Base-by-base conservation (phyloP, 2,888 invertebrate species). In the Zaprionus bogoriensis region DNA sequence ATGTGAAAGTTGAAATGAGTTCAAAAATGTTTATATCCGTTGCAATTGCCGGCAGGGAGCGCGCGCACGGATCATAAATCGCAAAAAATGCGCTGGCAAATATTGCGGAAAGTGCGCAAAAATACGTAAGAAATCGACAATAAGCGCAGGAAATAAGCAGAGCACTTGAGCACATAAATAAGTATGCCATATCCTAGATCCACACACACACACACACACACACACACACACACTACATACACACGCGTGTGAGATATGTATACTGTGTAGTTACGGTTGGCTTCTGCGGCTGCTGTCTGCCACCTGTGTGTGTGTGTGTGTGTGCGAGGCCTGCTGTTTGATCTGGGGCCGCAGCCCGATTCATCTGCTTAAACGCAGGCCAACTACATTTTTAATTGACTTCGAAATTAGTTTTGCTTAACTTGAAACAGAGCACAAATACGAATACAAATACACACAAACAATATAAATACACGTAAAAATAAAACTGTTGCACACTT, bases 1-100 rank as follows among this genome's bases (percentile, higher is more conserved):
- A 73, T 66, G 64, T 73, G 73, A 51, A 59, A 79, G 80, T 74
- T 67, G 78, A 81, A 83, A 87, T 87, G 82, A 87, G 87, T 84
- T 82, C 84, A 86, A 84, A 79, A 82, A 86, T 80, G 75, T 83
- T 82, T 73, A 86, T 84, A 82, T 82, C 81, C 87, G 84, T 61
- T 81, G 81, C 81, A 80, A 81, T 86, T 83, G 80, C 67, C 80
- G 80, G 80, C 68, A 70, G 62, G 41, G n/a, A 20, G 63, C 72
- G 67, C 48, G 38, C 52, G 39, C 69, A 62, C 36, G 74, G 78
- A 81, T 86, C 87, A 83, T 86, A 83, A 83, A 83, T 83, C 81
- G 84, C 60, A 64, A 63, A 67, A 82, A 76, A 68, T 77, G 54
- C 59, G 55, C 71, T 71, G 61, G 84, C 65, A 82, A 86, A 79